Evolutionary conservation across 2,888 invertebrate species (phyloP), one percentile per base, ranked within the genome.

Genomic region (Epirrhoe alternata): DNA sequence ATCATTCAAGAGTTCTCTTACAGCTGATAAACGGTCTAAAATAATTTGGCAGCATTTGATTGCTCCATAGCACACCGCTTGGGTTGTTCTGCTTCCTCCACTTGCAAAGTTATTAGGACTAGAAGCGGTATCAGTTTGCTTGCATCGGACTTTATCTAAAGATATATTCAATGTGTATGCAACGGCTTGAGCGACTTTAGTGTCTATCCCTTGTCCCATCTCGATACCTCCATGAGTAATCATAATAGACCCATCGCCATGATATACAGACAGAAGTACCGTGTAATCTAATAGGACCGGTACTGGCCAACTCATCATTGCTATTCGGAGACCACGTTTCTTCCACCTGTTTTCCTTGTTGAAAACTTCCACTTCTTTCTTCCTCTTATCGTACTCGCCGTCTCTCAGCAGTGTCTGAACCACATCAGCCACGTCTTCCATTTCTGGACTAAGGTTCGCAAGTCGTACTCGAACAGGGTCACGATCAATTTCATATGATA

Each of bases 201-300:
- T 97, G 72, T 97, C 89, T 54, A 97, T 94, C 8, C 97, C 97
- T 89, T 98, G 98, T 0, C 98, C 98, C 79, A 96, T 95, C 90
- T 97, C 97, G 33, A 96, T 90, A 1, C 96, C 97, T 12, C 96
- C 96, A 74, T 97, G 97, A 1, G 94, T 88, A 6, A 97, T 88
- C 0, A 95, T 93, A 0, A 98, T 96, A 0, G 95, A 94, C 0
- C 95, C 97, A 81, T 97, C 96, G 2, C 94, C 94, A 24, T 95
- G 95, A 78, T 95, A 97, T 64, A 97, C 94, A 0, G 95, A 93
- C 14, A 97, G 90, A 17, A 95, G 89, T 0, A 95, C 94, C 57
- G 94, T 91, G 68, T 87, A 95, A 58, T 94, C 94, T 0, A 94
- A 91, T 31, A 88, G 82, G 38, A 93, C 83, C 0, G 85, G 75